Evolutionary conservation across 2,797 vertebrate genomes (phyloP).

Genomic region (Melanotaenia trifasciata): DNA sequence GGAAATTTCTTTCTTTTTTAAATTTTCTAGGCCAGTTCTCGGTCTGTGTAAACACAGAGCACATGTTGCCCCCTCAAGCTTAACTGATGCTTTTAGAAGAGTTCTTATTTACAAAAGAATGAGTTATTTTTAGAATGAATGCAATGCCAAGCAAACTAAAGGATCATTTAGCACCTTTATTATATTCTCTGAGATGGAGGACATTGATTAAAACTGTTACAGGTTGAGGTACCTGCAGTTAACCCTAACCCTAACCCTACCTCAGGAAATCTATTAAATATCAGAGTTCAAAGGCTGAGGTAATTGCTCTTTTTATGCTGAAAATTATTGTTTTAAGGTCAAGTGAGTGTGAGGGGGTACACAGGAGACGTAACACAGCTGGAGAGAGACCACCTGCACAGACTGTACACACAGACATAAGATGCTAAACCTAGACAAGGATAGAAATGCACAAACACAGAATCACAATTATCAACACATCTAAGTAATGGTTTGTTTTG

Average conservation of each 20-base stretch:
- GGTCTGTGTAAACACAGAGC: slow-evolving; percentile 70
- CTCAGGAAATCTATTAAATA: slow-evolving; percentile 63
- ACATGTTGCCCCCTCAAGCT: slow-evolving; percentile 63
- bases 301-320: slow-evolving; percentile 55
- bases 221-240: neutral
- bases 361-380: slow-evolving; percentile 65
- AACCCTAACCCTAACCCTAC: too few species aligned
- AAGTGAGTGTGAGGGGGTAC: slow-evolving; percentile 71
- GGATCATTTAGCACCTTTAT: slow-evolving; percentile 18
- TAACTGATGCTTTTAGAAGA: slow-evolving; percentile 60
- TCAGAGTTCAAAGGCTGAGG: slow-evolving; percentile 65
- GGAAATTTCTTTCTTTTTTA: slow-evolving; percentile 25
- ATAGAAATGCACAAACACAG: slow-evolving; percentile 3
- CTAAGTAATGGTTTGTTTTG: slow-evolving; percentile 2
- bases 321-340: slow-evolving; percentile 72
- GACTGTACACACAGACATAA: slow-evolving; percentile 15
- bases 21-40: slow-evolving; percentile 40
- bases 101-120: slow-evolving; percentile 47
- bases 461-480: slow-evolving; percentile 3
- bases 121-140: slow-evolving; percentile 51
- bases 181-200: neutral
- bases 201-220: slow-evolving; percentile 2
- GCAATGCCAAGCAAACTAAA: slow-evolving; percentile 15
- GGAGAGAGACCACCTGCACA: slow-evolving; percentile 64
- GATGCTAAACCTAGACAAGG: slow-evolving; percentile 1